These are phyloP conservation scores for Pagrus major DNA, from an alignment of 2,113 vertebrate genomes.

Conservation along the genomic window DNA sequence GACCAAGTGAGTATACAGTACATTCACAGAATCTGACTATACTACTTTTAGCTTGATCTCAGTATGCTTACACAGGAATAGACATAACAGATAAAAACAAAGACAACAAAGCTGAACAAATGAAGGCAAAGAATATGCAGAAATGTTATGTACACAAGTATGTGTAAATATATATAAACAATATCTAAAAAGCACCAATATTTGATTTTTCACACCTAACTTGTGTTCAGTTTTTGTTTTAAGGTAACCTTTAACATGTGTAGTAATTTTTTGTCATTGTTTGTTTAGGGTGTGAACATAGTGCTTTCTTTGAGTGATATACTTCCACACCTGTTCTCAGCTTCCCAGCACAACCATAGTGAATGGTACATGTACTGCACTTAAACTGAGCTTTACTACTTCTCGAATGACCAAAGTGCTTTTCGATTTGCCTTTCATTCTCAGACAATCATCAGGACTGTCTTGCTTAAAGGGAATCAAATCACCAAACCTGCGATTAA, in stretches of 20 bases:
- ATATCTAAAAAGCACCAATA: no score
- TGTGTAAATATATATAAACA: no score
- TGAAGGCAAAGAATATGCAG: no score
- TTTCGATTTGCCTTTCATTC: constrained; percentile 16
- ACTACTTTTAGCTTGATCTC: no score
- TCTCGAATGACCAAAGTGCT: not conserved
- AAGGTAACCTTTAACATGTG: not conserved
- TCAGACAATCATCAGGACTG: not conserved
- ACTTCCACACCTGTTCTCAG: not conserved
- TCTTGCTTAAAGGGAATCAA: not conserved
- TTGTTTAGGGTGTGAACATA: not conserved
- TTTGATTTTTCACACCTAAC: no score
- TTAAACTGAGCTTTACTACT: not conserved
- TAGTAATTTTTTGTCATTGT: not conserved
- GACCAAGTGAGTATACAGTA: no score
- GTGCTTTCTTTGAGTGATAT: not conserved
- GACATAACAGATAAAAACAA: no score
- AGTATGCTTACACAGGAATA: no score
- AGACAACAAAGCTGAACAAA: no score
- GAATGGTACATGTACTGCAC: not conserved
- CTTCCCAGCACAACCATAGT: not conserved
- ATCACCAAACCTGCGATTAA: constrained; percentile 6
- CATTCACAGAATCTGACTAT: no score
- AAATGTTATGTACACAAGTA: no score
- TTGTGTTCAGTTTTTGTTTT: no score